Evolutionary conservation across 2,113 vertebrate species (phyloP), one percentile per base, ranked within the genome.

Genomic region (Sinocyclocheilus maitianheensis): DNA sequence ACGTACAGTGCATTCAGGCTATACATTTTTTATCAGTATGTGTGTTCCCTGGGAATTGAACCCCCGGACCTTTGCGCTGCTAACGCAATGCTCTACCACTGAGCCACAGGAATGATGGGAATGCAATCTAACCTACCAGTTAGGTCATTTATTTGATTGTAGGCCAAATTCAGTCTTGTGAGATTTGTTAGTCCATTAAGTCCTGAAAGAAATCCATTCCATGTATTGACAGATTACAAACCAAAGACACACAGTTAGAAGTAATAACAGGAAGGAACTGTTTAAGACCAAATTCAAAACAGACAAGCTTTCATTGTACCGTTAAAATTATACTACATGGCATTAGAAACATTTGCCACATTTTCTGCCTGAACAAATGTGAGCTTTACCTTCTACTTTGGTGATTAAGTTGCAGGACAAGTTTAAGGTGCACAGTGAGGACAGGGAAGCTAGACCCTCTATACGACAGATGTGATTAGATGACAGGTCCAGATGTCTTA

Each of bases 351-450:
- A 69, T 69, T 34, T 40, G 3, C n/a, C 81, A 89, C 76, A 90
- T 84, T 76, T 24, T 86, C n/a, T 2, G 0, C 26, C 5, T 30
- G 9, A 53, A 22, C 51, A 60, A 22, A 4, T 26, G 30, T 30
- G 30, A 51, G 18, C 51, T 77, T 92, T 87, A 95, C 98, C 98
- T 95, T 99, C 97, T 89, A 98, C 91, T 94, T 94, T 97, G 63
- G 95, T 96, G 85, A 99, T 96, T 85, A 96, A 93, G 92, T 99
- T 99, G 90, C 97, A 97, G 86, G 98, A 96, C 74, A 99, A 92
- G 90, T 98, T 98, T 30, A 99, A 94, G 89, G 95, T 98, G 72
- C 92, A 94, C 67, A 99, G 91, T 53, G 93, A 94, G 3, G 92
- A 92, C 84, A 99, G 92, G 22, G 94, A 93, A 86, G 48, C 90